phyloP scores from a whole-genome alignment of 2,888 invertebrate species.

The Chironomus tentans region DNA sequence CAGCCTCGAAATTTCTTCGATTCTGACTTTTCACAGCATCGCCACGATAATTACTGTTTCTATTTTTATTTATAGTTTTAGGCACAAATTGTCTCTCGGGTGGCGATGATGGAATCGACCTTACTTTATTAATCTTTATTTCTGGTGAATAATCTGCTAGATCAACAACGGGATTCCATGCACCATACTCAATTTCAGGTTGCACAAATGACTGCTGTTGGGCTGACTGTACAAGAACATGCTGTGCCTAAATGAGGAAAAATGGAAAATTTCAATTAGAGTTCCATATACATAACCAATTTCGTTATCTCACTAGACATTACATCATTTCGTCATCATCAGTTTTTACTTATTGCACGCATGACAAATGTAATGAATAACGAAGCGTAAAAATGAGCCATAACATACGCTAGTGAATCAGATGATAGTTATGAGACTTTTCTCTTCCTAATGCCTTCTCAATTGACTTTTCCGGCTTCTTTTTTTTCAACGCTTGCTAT shows the following conservation, averaged over 20 bases:
- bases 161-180: conserved; percentile 15
- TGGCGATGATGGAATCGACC: conserved; percentile 11
- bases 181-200: conserved; percentile 14
- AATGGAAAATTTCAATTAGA: background rate
- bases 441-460: background rate
- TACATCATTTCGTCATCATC: background rate
- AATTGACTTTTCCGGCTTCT: background rate
- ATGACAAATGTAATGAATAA: background rate
- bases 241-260: background rate
- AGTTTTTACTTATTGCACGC: background rate
- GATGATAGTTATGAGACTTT: conserved; percentile 9
- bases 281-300: background rate
- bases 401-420: conserved; percentile 7
- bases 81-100: background rate
- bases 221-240: background rate
- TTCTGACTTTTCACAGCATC: background rate
- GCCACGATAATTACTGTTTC: background rate
- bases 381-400: conserved; percentile 16
- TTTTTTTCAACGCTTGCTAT: background rate
- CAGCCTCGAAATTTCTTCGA: conserved; percentile 12
- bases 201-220: background rate
- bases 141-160: background rate
- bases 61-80: background rate
- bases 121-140: conserved; percentile 1
- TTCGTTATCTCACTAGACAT: background rate